Evolutionary conservation across 2,113 vertebrate species (phyloP), one percentile per base, ranked within the genome.

Genomic region (Danionella cerebrum): DNA sequence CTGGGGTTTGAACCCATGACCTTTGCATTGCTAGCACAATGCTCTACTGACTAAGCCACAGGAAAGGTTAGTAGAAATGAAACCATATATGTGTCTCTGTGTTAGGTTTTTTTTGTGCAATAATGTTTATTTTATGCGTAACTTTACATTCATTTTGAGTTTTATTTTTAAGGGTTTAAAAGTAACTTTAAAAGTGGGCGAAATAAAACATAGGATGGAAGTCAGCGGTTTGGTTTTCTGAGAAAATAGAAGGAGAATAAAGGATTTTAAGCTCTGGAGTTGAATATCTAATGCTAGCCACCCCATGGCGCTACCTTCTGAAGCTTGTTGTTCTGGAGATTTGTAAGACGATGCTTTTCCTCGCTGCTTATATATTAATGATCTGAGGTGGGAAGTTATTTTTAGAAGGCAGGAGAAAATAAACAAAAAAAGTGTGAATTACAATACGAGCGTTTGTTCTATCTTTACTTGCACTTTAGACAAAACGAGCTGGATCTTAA

Each of bases 321-420:
- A 59, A 78, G 71, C 19, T 22, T 74, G 80, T 83, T 82, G 79
- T 71, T 72, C 65, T 66, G 74, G 76, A 79, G 84, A 84, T 83
- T 84, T 82, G 84, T 83, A 84, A 84, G 68, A 67, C 36, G 83
- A 85, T 78, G 68, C 70, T 4, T 63, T 64, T 59, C 65, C 66
- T 71, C 65, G 63, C 68, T 81, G 72, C 71, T 84, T 69, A 80
- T 77, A 68, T 84, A 83, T 84, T 85, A 78, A 84, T 84, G 80
- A 83, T 78, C 78, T 73, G 14, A 18, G 73, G 60, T 79, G 69
- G 70, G 74, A 45, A 64, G 18, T 42, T 63, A 71, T 81, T 82
- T 83, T 79, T 72, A 76, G 66, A 77, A 71, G 62, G 64, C 54
- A 69, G 53, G 66, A 41, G 63, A 78, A 80, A 81, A 45, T 44